Percentiles rank a stretch among this genome's conserved stretches.
phyloP scores from a whole-genome alignment of 2,888 invertebrate species.

The Megastigmus dorsalis region DNA sequence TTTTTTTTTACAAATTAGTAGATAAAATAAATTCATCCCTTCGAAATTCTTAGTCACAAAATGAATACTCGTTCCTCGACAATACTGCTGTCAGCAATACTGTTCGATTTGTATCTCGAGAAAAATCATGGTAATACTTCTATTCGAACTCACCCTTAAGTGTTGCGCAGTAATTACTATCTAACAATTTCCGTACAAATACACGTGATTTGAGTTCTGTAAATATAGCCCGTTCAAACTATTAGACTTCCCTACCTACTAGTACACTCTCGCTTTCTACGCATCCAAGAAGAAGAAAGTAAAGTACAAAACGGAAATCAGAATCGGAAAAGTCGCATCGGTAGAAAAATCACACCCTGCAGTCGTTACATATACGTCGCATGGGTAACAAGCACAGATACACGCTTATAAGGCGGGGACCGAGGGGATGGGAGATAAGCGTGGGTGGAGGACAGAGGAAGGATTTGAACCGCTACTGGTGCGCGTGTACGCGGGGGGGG shows the following conservation, averaged over 20 bases:
- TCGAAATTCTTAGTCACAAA: background rate
- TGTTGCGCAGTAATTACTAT: conserved; percentile 2
- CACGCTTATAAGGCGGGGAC: background rate
- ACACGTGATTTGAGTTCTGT: background rate
- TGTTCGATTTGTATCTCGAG: background rate
- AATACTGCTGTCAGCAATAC: background rate
- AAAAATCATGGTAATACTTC: no score
- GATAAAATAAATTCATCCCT: background rate
- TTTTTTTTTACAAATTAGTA: no score
- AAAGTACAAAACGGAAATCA: no score
- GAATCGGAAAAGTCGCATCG: conserved; percentile 4
- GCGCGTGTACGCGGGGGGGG: conserved; percentile 19
- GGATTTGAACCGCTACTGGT: conserved; percentile 22
- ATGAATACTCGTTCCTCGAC: background rate
- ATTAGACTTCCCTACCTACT: background rate
- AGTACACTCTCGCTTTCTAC: background rate
- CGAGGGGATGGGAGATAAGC: background rate
- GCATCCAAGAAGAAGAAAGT: background rate
- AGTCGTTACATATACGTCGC: conserved; percentile 8
- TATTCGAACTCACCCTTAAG: background rate
- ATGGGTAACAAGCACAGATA: conserved; percentile 25
- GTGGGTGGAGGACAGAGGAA: background rate
- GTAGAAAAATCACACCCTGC: conserved; percentile 25
- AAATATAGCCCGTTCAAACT: conserved; percentile 18
- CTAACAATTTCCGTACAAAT: background rate